phyloP scores from a whole-genome alignment of 2,797 vertebrate genomes.

The Amblyraja radiata region DNA sequence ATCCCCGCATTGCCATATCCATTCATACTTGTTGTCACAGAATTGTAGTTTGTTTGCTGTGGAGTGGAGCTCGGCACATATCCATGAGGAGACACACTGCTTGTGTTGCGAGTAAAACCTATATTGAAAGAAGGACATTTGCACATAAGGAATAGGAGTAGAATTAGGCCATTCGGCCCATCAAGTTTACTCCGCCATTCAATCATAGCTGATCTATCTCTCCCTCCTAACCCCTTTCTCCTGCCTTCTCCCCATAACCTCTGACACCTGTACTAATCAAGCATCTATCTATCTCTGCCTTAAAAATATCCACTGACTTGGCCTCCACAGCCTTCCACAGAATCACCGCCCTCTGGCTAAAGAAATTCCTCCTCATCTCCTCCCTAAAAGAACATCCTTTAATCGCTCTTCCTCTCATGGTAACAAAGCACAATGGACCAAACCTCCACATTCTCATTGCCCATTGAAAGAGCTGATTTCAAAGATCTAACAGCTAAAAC shows the following conservation, averaged over 20 bases:
- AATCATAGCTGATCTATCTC: too few relatives aligned
- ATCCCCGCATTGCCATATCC: conserved; percentile 91
- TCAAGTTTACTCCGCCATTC: too few relatives aligned
- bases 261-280: too few relatives aligned
- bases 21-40: conserved; percentile 93
- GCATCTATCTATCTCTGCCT: too few relatives aligned
- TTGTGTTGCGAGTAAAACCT: conserved; percentile 93
- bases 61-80: conserved; percentile 94
- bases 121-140: conserved; percentile 31
- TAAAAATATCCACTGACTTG: too few relatives aligned
- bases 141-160: background rate
- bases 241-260: too few relatives aligned
- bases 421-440: background rate
- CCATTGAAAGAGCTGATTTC: background rate
- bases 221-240: too few relatives aligned
- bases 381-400: too few relatives aligned
- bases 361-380: too few relatives aligned
- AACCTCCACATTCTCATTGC: background rate
- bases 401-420: background rate
- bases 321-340: too few relatives aligned
- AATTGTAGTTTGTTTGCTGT: conserved; percentile 91
- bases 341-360: too few relatives aligned
- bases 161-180: too few relatives aligned
- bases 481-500: background rate
- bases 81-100: conserved; percentile 91